A percentile compares a stretch with the other conserved stretches of the same genome.
Conservation (phyloP, 2,113 vertebrate species). For the Clarias gariepinus region DNA sequence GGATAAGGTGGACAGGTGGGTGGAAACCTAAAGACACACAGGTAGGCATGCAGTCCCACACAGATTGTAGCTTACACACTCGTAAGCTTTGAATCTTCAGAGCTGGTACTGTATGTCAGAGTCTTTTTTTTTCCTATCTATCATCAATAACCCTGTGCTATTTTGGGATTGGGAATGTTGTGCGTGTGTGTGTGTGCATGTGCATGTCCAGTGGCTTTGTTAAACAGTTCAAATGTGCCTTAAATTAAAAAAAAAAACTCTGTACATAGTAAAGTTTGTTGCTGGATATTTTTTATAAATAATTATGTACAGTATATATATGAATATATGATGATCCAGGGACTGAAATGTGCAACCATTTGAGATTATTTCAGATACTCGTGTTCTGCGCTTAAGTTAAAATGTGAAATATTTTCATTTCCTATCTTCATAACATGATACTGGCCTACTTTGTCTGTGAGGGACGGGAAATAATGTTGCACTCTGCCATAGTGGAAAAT, state of each 20-base stretch:
- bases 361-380: not conserved
- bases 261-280: constrained; percentile 23
- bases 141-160: not conserved
- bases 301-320: not conserved
- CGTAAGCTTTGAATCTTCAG: not conserved
- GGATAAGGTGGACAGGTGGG: not conserved
- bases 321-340: constrained; percentile 8
- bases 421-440: constrained; percentile 50
- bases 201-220: constrained; percentile 49
- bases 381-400: constrained; percentile 26
- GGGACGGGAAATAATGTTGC: constrained; percentile 54
- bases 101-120: not conserved
- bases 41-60: not conserved
- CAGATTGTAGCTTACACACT: not conserved
- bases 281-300: not conserved
- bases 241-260: constrained; percentile 2
- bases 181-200: constrained; percentile 40
- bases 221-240: constrained; percentile 68
- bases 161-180: constrained; percentile 43
- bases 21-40: not conserved
- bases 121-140: not conserved
- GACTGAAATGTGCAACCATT: not conserved
- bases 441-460: constrained; percentile 17
- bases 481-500: constrained; percentile 62
- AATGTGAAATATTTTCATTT: constrained; percentile 5